Conservation (phyloP, 2,113 vertebrate genomes). For the Gallinago jamesoni region DNA sequence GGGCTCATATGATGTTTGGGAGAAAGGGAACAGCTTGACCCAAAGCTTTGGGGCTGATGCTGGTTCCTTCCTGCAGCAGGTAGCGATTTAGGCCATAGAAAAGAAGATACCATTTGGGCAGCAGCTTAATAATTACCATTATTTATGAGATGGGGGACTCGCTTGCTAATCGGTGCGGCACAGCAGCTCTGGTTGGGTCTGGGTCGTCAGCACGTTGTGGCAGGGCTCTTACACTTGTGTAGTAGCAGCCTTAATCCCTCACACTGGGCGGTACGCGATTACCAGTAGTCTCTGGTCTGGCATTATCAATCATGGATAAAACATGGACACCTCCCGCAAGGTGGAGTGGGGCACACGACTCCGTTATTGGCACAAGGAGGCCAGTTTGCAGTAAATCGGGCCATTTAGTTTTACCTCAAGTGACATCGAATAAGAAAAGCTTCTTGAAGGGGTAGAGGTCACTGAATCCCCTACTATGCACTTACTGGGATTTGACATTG, state of each 20-base stretch:
- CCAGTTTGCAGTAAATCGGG: constrained; percentile 29
- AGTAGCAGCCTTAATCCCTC: constrained; percentile 57
- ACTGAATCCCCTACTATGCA: constrained; percentile 74
- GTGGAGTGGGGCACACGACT: background rate
- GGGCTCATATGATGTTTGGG: background rate
- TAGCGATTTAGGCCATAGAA: background rate
- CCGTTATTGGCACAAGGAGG: background rate
- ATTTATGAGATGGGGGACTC: background rate
- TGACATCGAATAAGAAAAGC: constrained; percentile 52
- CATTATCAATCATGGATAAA: background rate
- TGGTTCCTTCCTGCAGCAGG: background rate
- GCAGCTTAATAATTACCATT: background rate
- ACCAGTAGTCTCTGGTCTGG: background rate
- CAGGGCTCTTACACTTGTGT: background rate
- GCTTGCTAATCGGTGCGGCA: background rate
- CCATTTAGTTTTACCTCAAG: constrained; percentile 76
- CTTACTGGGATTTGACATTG: constrained; percentile 68
- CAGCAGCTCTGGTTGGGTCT: background rate
- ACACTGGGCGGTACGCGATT: background rate
- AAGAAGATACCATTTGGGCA: background rate
- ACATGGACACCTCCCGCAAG: background rate
- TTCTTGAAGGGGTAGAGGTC: constrained; percentile 64
- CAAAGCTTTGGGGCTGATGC: background rate
- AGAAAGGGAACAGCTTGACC: background rate
- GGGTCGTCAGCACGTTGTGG: fast-evolving